phyloP scores from a whole-genome alignment of 30 jellyfish, hydroid and myxozoan species.

The Haliclystus octoradiatus region DNA sequence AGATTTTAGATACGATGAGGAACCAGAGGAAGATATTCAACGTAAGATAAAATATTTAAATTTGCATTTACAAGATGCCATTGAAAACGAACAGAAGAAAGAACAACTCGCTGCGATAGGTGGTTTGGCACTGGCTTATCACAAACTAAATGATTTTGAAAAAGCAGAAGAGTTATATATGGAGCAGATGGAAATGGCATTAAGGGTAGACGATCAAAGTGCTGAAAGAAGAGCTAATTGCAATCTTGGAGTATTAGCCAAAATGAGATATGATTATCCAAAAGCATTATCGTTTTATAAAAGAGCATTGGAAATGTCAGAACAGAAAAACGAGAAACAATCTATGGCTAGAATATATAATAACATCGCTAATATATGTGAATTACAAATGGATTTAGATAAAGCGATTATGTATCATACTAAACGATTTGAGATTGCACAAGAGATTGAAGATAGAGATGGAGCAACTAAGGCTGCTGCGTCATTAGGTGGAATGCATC shows the following conservation, averaged over 20 bases:
- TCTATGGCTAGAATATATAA: conserved; percentile 65
- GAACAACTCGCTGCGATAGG: conserved; percentile 68
- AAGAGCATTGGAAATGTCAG: conserved; percentile 52
- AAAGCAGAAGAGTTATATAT: conserved; percentile 41
- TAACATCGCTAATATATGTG: conserved; percentile 71
- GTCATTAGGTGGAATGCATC: conserved; percentile 61
- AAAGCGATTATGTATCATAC: conserved; percentile 57
- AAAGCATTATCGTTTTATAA: conserved; percentile 50
- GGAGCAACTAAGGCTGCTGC: conserved; percentile 62
- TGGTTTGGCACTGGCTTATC: conserved; percentile 63
- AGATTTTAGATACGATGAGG: conserved; percentile 60
- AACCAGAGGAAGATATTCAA: conserved; percentile 45
- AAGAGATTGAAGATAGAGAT: conserved; percentile 57
- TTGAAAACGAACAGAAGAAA: conserved; percentile 46
- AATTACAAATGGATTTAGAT: conserved; percentile 63
- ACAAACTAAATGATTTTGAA: conserved; percentile 51
- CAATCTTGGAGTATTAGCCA: conserved; percentile 69
- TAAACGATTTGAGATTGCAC: conserved; percentile 48
- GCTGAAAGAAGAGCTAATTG: conserved; percentile 54
- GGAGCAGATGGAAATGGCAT: conserved; percentile 44
- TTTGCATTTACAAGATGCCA: conserved; percentile 57
- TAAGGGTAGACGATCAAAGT: conserved; percentile 45
- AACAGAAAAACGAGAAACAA: conserved; percentile 48
- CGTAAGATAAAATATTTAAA: conserved; percentile 57
- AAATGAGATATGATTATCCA: conserved; percentile 47